Percentiles rank a stretch among this genome's conserved stretches.
These are phyloP conservation scores for Chaenodraco wilsoni DNA, from an alignment of 2,797 vertebrate species.

Conservation along the genomic window DNA sequence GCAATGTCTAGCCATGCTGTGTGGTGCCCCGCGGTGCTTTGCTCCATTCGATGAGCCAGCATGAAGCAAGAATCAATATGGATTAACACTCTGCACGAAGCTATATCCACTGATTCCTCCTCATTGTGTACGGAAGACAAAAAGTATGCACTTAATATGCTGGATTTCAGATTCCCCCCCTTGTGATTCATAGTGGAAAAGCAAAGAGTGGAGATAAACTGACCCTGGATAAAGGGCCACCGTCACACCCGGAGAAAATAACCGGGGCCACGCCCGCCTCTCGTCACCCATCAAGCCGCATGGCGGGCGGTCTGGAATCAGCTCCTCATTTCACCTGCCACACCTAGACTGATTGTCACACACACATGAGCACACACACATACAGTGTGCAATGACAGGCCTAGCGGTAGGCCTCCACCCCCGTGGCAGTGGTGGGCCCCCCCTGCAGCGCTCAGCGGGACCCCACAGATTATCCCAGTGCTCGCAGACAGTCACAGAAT, in stretches of 20 bases:
- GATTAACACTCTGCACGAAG: slow-evolving; percentile 80
- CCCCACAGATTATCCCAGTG: slow-evolving; percentile 73
- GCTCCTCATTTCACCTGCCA: slow-evolving; percentile 67
- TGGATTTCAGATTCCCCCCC: slow-evolving; percentile 18
- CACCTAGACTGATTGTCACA: slow-evolving; percentile 52
- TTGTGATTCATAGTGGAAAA: slow-evolving; percentile 30
- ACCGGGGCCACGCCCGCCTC: slow-evolving; percentile 28
- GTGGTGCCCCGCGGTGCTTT: slow-evolving; percentile 56
- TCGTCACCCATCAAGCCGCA: slow-evolving; percentile 57
- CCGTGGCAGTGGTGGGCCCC: slow-evolving; percentile 60
- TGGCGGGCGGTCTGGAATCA: slow-evolving; percentile 52
- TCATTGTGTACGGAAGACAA: slow-evolving; percentile 19
- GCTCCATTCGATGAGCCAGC: slow-evolving; percentile 77
- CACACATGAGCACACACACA: slow-evolving; percentile 27
- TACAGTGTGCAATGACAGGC: slow-evolving; percentile 47
- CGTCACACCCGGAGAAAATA: slow-evolving; percentile 18
- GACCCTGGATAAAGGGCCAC: slow-evolving; percentile 15
- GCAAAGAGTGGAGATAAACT: slow-evolving; percentile 32
- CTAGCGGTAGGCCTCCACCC: slow-evolving; percentile 67
- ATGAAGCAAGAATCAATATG: slow-evolving; percentile 82
- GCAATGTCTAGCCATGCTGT: slow-evolving; percentile 60
- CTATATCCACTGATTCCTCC: slow-evolving; percentile 52
- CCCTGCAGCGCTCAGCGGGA: slow-evolving; percentile 74
- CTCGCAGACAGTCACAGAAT: slow-evolving; percentile 80
- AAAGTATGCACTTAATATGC: slow-evolving; percentile 38